Conservation (phyloP, 92 coral and sea anemone species). For the Hydrozoanthus gracilis region DNA sequence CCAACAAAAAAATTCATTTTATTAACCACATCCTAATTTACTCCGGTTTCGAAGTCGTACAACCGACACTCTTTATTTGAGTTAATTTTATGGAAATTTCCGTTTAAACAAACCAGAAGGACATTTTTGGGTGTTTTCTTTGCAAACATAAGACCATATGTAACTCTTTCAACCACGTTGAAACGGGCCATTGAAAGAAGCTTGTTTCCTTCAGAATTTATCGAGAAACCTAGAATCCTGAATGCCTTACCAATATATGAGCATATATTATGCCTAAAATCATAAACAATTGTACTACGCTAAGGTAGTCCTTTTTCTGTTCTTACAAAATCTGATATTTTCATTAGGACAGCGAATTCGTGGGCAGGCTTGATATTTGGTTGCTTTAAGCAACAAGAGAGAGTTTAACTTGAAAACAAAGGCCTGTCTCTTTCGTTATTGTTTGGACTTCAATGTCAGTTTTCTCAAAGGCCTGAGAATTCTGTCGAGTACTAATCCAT, state of each 20-base stretch:
- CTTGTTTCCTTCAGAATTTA: conserved; percentile 32
- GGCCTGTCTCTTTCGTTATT: conserved; percentile 6
- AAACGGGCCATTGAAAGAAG: conserved; percentile 24
- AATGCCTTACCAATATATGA: conserved; percentile 57
- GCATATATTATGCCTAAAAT: conserved; percentile 61
- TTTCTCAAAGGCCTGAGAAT: conserved; percentile 40
- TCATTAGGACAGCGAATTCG: conserved; percentile 2
- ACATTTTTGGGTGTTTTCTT: conserved; percentile 18
- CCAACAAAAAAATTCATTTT: neutral
- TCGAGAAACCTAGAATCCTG: conserved; percentile 47
- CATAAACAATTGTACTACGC: conserved; percentile 38
- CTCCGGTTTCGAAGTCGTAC: conserved; percentile 2
- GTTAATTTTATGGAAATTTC: conserved; percentile 32
- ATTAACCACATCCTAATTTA: neutral
- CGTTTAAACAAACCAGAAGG: conserved; percentile 21
- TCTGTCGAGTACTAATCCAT: conserved; percentile 40
- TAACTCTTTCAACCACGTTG: conserved; percentile 23
- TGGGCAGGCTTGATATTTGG: conserved; percentile 8
- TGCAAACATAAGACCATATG: conserved; percentile 18
- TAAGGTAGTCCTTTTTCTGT: neutral
- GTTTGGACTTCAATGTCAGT: conserved; percentile 43
- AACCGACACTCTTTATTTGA: neutral
- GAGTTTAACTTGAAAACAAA: conserved; percentile 31
- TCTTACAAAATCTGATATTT: conserved; percentile 11
- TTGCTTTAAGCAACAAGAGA: conserved; percentile 22